Conservation (phyloP, 2,797 vertebrate genomes). For the Hoplostethus atlanticus region DNA sequence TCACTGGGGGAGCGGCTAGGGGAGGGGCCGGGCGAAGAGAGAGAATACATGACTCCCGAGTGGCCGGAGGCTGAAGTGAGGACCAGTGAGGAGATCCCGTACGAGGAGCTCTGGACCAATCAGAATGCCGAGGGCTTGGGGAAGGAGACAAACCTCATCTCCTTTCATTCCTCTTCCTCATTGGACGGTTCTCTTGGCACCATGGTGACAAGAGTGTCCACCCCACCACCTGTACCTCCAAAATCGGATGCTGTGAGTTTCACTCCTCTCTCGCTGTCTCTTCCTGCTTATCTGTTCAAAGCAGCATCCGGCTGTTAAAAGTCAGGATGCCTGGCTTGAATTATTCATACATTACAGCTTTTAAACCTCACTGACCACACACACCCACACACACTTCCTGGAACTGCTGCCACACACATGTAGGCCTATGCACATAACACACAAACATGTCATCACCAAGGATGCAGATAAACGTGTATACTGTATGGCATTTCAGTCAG, state of each 20-base stretch:
- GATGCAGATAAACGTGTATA: background rate
- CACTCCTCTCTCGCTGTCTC: slow-evolving; percentile 8
- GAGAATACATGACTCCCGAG: slow-evolving; percentile 93
- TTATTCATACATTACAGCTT: slow-evolving; percentile 84
- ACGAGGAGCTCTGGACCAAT: slow-evolving; percentile 97
- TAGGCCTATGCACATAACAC: slow-evolving; percentile 22
- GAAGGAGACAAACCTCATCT: slow-evolving; percentile 89
- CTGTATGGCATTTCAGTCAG: background rate
- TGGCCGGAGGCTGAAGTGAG: slow-evolving; percentile 90
- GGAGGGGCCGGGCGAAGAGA: slow-evolving; percentile 84
- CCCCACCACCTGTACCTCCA: slow-evolving; percentile 93
- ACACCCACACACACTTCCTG: slow-evolving; percentile 59
- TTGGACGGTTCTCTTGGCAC: slow-evolving; percentile 83
- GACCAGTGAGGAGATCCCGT: slow-evolving; percentile 91
- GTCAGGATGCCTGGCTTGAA: slow-evolving; percentile 74
- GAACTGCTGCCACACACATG: slow-evolving; percentile 49
- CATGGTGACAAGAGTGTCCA: slow-evolving; percentile 81
- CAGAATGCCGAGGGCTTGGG: slow-evolving; percentile 82
- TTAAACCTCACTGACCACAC: slow-evolving; percentile 76
- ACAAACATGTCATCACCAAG: background rate
- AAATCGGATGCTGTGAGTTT: slow-evolving; percentile 98
- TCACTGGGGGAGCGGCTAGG: slow-evolving; percentile 77
- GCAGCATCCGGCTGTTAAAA: slow-evolving; percentile 74
- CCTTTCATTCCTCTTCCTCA: slow-evolving; percentile 83
- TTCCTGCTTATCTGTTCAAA: slow-evolving; percentile 34